Evolutionary conservation across 2,888 invertebrate genomes (phyloP).

Genomic region (Nineta flava): DNA sequence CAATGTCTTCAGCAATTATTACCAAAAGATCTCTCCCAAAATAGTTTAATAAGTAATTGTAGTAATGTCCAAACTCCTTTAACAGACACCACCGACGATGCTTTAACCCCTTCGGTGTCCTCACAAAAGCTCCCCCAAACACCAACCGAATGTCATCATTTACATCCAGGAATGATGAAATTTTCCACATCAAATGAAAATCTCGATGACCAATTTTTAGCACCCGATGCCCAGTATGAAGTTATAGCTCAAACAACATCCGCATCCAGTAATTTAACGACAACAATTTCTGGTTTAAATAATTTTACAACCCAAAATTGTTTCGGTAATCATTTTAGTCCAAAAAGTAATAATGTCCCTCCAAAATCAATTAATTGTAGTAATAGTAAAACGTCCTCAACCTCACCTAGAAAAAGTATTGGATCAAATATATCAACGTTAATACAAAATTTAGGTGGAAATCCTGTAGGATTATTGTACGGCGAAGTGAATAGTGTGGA

Average conservation of each 20-base stretch:
- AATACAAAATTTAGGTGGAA: slow-evolving; percentile 31
- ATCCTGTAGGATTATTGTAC: slow-evolving; percentile 28
- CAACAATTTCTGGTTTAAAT: slow-evolving; percentile 26
- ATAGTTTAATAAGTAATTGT: slow-evolving; percentile 20
- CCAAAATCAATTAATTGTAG: slow-evolving; percentile 10
- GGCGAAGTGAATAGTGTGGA: slow-evolving; percentile 23
- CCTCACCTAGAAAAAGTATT: slow-evolving; percentile 25
- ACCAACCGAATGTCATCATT: slow-evolving; percentile 19
- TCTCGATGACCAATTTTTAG: slow-evolving; percentile 28
- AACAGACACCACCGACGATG: slow-evolving; percentile 28
- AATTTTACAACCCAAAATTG: slow-evolving; percentile 21
- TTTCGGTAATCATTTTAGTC: slow-evolving; percentile 17
- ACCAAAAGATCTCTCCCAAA: slow-evolving; percentile 24
- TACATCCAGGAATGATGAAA: slow-evolving; percentile 10
- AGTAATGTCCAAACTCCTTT: slow-evolving; percentile 27
- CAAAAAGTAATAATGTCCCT: slow-evolving; percentile 17
- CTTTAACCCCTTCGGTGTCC: slow-evolving; percentile 20
- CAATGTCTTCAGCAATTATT: slow-evolving; percentile 6
- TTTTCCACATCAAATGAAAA: slow-evolving; percentile 15
- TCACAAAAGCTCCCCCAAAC: slow-evolving; percentile 15
- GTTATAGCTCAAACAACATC: slow-evolving; percentile 29
- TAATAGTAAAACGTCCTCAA: slow-evolving; percentile 18
- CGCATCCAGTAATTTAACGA: slow-evolving; percentile 22
- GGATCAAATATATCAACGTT: slow-evolving; percentile 31
- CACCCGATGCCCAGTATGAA: slow-evolving; percentile 48